Conservation (phyloP, 2,113 vertebrate genomes). For the Aphyosemion australe region DNA sequence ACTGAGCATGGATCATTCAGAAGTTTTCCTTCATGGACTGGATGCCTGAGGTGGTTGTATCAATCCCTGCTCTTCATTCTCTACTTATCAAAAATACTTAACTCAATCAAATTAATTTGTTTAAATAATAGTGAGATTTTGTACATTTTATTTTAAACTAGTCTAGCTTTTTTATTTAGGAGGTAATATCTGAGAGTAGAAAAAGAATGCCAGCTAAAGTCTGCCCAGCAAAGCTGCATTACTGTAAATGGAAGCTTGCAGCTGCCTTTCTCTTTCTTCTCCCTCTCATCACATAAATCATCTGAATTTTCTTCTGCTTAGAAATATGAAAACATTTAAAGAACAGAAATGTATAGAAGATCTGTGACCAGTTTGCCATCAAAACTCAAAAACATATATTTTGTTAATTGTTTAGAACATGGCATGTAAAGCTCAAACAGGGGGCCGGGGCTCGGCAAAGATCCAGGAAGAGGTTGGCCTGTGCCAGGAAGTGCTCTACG, state of each 20-base stretch:
- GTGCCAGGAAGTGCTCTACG: constrained; percentile 75
- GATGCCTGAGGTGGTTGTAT: neutral
- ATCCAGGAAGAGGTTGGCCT: constrained; percentile 59
- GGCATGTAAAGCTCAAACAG: constrained; percentile 36
- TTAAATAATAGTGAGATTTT: neutral
- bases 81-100: neutral
- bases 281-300: neutral
- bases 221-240: too few relatives aligned
- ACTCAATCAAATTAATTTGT: neutral
- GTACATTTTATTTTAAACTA: neutral
- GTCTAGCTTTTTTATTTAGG: neutral
- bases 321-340: neutral
- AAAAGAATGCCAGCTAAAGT: neutral
- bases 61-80: neutral
- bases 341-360: neutral
- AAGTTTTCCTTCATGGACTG: neutral
- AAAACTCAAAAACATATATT: neutral
- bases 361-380: neutral
- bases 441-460: constrained; percentile 53
- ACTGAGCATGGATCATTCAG: neutral
- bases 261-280: neutral
- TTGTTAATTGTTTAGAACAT: constrained; percentile 30
- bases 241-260: neutral
- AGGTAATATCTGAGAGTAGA: neutral
- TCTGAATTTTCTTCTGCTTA: neutral